Percentiles rank a stretch among this genome's conserved stretches.
Conservation (phyloP, 2,797 vertebrate species). For the Danio aesculapii region DNA sequence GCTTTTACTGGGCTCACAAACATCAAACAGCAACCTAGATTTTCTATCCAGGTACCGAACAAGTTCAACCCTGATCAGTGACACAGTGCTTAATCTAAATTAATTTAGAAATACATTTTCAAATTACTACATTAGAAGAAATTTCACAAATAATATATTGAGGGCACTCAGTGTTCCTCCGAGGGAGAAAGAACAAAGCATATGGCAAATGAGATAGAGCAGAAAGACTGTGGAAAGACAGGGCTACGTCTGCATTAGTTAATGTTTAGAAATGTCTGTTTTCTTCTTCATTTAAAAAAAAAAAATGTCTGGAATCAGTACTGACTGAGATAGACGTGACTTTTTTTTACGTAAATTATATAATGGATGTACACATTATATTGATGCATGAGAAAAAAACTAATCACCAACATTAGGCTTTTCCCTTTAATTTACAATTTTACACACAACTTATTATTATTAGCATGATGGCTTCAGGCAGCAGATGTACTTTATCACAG, state of each 20-base stretch:
- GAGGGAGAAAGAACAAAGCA: not conserved
- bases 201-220: not conserved
- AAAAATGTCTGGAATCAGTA: not conserved
- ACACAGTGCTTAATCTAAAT: not conserved
- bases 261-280: conserved; percentile 1
- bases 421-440: not conserved
- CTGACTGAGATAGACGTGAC: too few relatives aligned
- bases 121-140: not conserved
- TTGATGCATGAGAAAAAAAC: not conserved
- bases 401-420: not conserved
- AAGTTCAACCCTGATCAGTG: too few relatives aligned
- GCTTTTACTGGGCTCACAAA: too few relatives aligned
- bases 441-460: not conserved
- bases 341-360: too few relatives aligned
- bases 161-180: not conserved
- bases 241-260: not conserved
- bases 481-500: not conserved
- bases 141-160: not conserved
- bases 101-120: not conserved
- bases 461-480: not conserved
- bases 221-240: not conserved
- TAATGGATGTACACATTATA: not conserved
- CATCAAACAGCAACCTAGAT: too few relatives aligned
- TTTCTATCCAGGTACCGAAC: too few relatives aligned
- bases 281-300: not conserved